phyloP scores from a whole-genome alignment of 1,140 invertebrate genomes.

The Ganaspis sp. region DNA sequence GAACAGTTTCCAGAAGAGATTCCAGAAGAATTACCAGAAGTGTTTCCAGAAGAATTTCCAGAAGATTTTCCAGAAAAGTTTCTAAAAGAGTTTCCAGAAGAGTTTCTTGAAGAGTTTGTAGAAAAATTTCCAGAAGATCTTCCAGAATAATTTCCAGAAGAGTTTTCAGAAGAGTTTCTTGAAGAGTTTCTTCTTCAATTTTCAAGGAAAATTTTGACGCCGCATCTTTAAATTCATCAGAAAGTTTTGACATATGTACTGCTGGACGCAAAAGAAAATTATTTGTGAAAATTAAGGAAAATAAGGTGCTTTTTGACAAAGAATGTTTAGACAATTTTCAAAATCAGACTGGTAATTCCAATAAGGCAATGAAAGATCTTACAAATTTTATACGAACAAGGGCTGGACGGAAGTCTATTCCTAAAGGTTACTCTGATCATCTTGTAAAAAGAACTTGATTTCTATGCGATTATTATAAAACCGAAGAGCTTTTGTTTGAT shows the following conservation, averaged over 20 bases:
- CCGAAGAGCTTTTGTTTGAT: background rate
- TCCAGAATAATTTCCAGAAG: too few species aligned
- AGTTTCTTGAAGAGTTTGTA: too few species aligned
- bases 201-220: too few species aligned
- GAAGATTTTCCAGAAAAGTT: too few species aligned
- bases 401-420: background rate
- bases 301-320: background rate
- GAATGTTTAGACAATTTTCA: slow-evolving; percentile 14
- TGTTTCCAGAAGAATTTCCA: too few species aligned
- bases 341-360: background rate
- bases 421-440: background rate
- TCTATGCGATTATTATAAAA: background rate
- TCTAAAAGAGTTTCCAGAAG: too few species aligned
- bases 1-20: too few species aligned
- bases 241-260: background rate
- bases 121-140: too few species aligned
- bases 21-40: too few species aligned
- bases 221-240: too few species aligned
- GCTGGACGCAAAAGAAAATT: background rate
- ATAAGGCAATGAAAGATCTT: slow-evolving; percentile 19
- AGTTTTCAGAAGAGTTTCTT: too few species aligned
- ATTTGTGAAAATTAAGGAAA: background rate
- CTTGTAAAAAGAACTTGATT: background rate
- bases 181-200: too few species aligned
- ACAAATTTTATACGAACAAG: background rate